These are phyloP conservation scores for Pomacea canaliculata DNA, from an alignment of 2,888 invertebrate genomes.

Conservation along the genomic window DNA sequence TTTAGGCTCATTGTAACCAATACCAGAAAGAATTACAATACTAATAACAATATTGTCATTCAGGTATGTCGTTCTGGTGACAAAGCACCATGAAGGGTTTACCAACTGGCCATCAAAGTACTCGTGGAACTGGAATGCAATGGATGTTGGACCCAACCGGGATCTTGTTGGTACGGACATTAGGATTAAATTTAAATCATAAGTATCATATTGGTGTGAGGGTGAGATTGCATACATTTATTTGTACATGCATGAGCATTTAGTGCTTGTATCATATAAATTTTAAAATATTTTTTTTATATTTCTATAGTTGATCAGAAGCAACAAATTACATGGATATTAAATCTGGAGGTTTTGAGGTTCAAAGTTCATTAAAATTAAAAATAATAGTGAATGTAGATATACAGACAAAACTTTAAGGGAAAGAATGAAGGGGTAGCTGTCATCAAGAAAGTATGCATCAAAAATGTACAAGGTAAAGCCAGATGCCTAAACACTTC, in stretches of 20 bases:
- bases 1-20: too few species aligned
- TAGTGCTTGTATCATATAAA: background rate
- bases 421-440: too few species aligned
- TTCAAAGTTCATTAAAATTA: too few species aligned
- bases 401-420: too few species aligned
- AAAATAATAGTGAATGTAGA: too few species aligned
- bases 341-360: too few species aligned
- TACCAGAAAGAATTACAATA: too few species aligned
- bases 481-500: too few species aligned
- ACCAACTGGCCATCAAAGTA: slow-evolving; percentile 86
- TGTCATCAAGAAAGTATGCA: too few species aligned
- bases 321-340: background rate
- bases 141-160: slow-evolving; percentile 82
- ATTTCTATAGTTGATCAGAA: background rate
- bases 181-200: background rate
- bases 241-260: too few species aligned
- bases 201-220: background rate
- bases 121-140: slow-evolving; percentile 87
- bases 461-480: too few species aligned
- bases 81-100: slow-evolving; percentile 91
- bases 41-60: background rate
- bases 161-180: slow-evolving; percentile 78
- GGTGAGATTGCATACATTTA: background rate
- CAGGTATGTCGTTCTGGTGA: slow-evolving; percentile 85
- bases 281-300: background rate